Evolutionary conservation across 2,797 vertebrate genomes (phyloP), one percentile per base, ranked within the genome.

Genomic region (Prionace glauca): DNA sequence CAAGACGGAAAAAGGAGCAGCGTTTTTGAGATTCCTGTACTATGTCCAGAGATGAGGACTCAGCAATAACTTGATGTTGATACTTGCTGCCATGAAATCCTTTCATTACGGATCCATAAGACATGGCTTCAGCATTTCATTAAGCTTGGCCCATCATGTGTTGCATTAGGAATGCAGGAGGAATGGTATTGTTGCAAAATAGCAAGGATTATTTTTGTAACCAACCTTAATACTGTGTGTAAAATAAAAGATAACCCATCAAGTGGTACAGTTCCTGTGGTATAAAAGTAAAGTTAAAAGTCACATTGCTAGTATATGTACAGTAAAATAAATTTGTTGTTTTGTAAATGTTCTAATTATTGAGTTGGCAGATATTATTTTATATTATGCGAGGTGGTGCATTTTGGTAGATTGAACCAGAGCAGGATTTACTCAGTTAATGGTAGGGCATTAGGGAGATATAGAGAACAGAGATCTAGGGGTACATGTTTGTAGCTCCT

Each of bases 1-100:
- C 96, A 96, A 96, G 97, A 96, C 36, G n/a, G 95, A 96, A 96
- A 96, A 96, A 96, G 93, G 93, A 95, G 50, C 93, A 96, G 65
- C 0, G 0, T 45, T 94, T 96, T 96, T 96, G 95, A 96, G 62
- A 96, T 96, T 95, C 62, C 56, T 96, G 97, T 95, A 93, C 96
- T 26, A 72, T 87, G 77, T 96, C 71, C 95, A 41, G 0, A 96
- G 60, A 79, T 96, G 96, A 96, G 96, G 56, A 29, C 45, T 32
- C 69, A 36, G 93, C 69, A 41, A 56, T 95, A 29, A 2, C 69
- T 74, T 0, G 16, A 12, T n/a, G 50, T 74, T 20, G 24, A 45
- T 32, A 41, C 29, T 50, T 1, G 29, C 8, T 50, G 41, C 29
- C 41, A 56, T 77, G 26, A 74, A 32, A 77, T 77, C 45, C 36